Conservation (phyloP, 2,113 vertebrate genomes). For the Hyaena hyaena region DNA sequence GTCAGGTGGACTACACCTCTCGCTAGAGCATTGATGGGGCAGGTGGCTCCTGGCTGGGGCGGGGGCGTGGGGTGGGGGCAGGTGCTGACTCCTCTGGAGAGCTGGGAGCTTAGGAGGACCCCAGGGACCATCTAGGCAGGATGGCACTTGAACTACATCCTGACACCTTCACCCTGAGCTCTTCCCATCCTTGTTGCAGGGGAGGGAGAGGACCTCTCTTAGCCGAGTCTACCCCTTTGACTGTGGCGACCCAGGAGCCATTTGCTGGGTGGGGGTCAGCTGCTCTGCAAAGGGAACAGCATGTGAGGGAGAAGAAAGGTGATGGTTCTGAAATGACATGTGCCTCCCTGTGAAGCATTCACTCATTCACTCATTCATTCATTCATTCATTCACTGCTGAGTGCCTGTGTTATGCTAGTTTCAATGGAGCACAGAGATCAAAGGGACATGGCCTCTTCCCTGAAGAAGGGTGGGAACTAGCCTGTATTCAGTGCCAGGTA, state of each 20-base stretch:
- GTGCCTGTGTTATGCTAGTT: background rate
- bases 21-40: conserved; percentile 13
- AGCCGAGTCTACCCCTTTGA: background rate
- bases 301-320: background rate
- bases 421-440: background rate
- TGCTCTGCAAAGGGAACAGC: background rate
- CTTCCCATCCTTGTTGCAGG: background rate
- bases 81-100: background rate
- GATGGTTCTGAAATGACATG: background rate
- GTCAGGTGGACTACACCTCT: conserved; percentile 11
- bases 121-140: background rate
- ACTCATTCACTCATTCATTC: background rate
- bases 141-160: background rate
- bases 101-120: background rate
- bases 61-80: no score
- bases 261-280: background rate
- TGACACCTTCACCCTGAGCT: background rate
- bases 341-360: background rate
- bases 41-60: conserved; percentile 16
- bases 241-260: fast-evolving
- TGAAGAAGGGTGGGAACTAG: background rate
- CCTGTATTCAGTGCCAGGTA: background rate
- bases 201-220: background rate
- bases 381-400: background rate
- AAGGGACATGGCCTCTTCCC: background rate